A percentile compares a stretch with the other conserved stretches of the same genome.
Evolutionary conservation across 2,113 vertebrate genomes (phyloP).

Genomic region (Anhinga rufa): DNA sequence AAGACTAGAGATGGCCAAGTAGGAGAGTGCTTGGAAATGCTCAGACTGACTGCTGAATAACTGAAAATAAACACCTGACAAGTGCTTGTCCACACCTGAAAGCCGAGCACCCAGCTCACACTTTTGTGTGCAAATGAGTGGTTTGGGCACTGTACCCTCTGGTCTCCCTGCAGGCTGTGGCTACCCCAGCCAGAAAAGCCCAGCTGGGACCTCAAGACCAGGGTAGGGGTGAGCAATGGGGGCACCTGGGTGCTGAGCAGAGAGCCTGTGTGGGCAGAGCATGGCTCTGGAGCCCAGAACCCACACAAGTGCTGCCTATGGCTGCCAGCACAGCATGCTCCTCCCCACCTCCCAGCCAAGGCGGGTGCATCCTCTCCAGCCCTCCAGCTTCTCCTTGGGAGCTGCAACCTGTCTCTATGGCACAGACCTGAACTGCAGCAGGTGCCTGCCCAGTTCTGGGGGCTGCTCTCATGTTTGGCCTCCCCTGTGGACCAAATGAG

Average conservation of each 20-base stretch:
- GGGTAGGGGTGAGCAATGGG: background rate
- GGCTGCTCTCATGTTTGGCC: background rate
- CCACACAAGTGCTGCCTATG: background rate
- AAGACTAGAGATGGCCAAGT: background rate
- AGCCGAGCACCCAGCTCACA: background rate
- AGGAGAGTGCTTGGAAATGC: background rate
- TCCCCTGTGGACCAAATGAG: background rate
- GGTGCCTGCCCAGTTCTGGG: background rate
- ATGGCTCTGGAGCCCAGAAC: background rate
- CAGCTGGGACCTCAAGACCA: background rate
- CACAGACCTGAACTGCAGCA: background rate
- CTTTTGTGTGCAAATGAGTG: accelerated
- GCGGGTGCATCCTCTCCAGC: background rate
- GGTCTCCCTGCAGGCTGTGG: background rate
- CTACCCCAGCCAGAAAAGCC: background rate
- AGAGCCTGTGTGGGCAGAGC: background rate
- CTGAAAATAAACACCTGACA: background rate
- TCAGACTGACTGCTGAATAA: background rate
- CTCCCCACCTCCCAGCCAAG: background rate
- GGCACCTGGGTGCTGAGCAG: background rate
- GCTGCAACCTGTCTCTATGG: accelerated
- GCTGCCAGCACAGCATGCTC: background rate
- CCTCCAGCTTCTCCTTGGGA: background rate
- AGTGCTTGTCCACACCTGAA: accelerated
- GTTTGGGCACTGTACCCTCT: background rate